Conservation (phyloP, 53 echinoderm and acorn worm species). For the Paracentrotus lividus region DNA sequence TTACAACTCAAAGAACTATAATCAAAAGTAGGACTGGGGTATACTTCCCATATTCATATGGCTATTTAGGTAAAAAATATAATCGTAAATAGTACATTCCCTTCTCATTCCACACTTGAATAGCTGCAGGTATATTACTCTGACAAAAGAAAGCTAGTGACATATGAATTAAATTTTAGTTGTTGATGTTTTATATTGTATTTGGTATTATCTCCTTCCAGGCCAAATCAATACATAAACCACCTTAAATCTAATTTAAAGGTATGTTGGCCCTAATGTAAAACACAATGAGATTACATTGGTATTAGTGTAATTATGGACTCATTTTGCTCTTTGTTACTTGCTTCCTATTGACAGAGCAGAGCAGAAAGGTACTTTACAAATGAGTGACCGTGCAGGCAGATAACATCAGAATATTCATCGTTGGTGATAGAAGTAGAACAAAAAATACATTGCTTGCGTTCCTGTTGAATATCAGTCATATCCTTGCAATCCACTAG, state of each 20-base stretch:
- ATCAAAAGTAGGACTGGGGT: background rate
- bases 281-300: no score
- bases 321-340: no score
- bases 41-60: background rate
- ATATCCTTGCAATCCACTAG: background rate
- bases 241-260: no score
- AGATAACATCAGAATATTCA: conserved; percentile 25
- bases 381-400: conserved; percentile 6
- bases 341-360: no score
- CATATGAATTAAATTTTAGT: no score
- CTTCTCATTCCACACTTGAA: background rate
- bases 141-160: no score
- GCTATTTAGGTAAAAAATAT: background rate
- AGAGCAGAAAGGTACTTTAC: no score
- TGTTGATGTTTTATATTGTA: no score
- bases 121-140: conserved; percentile 39
- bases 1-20: background rate
- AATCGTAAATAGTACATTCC: conserved; percentile 15
- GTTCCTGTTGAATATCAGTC: background rate
- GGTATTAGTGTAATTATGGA: no score
- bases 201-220: no score
- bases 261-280: no score
- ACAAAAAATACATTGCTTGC: background rate
- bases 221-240: no score
- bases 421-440: background rate